Evolutionary conservation across 2,113 vertebrate species (phyloP).

Genomic region (Podarcis muralis): DNA sequence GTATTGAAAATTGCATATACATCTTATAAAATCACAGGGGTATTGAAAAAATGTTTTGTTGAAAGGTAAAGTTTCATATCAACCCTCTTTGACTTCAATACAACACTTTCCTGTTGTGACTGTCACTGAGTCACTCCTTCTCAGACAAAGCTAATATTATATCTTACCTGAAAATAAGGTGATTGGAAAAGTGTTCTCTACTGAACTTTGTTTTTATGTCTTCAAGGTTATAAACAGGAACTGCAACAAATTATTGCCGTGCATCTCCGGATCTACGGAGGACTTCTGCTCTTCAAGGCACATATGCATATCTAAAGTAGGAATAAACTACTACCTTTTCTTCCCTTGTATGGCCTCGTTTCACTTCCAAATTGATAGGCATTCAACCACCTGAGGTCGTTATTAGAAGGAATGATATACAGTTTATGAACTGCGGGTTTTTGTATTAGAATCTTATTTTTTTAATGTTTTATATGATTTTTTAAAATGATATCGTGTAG

Average conservation of each 20-base stretch:
- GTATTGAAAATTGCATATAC: rapidly evolving
- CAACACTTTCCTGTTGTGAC: rapidly evolving
- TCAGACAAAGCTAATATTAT: not conserved
- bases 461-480: too few relatives aligned
- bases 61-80: not conserved
- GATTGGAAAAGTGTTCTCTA: not conserved
- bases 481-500: too few relatives aligned
- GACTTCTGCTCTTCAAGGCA: not conserved
- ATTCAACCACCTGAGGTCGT: too few relatives aligned
- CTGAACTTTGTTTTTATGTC: not conserved
- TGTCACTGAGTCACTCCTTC: rapidly evolving
- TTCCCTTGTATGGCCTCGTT: too few relatives aligned
- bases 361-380: too few relatives aligned
- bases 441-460: too few relatives aligned
- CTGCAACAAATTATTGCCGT: not conserved
- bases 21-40: not conserved
- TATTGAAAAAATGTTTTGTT: not conserved
- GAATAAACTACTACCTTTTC: too few relatives aligned
- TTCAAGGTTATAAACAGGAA: not conserved
- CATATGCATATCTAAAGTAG: not conserved
- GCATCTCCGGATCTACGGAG: too few relatives aligned
- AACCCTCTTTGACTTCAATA: not conserved
- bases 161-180: not conserved
- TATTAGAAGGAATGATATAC: too few relatives aligned
- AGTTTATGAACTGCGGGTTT: too few relatives aligned